Conservation (phyloP, 2,113 vertebrate genomes). For the Piprites chloris region DNA sequence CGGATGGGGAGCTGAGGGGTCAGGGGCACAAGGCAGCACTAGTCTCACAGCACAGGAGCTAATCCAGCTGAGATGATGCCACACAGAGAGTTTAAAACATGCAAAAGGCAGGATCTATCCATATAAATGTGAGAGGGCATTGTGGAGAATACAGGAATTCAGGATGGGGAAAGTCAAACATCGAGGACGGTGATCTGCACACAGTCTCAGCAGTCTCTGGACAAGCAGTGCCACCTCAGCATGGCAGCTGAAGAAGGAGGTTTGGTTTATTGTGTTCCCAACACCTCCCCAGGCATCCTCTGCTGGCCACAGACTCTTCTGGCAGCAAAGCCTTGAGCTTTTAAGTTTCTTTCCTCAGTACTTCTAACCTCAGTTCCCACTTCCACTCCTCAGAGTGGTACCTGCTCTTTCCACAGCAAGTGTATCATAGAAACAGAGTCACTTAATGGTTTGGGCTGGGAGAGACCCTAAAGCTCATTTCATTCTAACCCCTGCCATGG, state of each 20-base stretch:
- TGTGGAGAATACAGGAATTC: not conserved
- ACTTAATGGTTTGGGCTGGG: not conserved
- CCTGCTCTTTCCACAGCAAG: not conserved
- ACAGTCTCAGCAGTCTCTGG: not conserved
- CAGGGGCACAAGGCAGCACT: not conserved
- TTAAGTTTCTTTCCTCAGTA: not conserved
- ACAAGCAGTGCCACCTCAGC: not conserved
- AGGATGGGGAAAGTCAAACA: not conserved
- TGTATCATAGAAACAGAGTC: not conserved
- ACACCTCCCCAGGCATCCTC: not conserved
- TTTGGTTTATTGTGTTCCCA: not conserved
- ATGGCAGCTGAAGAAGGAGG: not conserved
- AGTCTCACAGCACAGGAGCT: not conserved
- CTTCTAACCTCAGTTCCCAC: not conserved
- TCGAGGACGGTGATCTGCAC: not conserved
- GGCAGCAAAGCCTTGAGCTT: not conserved
- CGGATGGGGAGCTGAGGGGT: fast-evolving
- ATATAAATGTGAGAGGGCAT: not conserved
- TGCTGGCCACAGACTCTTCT: not conserved
- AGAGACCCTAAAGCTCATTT: not conserved
- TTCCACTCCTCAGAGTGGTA: not conserved
- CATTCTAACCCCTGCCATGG: not conserved
- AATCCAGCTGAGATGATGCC: not conserved
- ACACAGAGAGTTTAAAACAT: not conserved
- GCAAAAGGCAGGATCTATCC: not conserved